Evolutionary conservation across 2,797 vertebrate species (phyloP).

Genomic region (Pachyuromys duprasi): DNA sequence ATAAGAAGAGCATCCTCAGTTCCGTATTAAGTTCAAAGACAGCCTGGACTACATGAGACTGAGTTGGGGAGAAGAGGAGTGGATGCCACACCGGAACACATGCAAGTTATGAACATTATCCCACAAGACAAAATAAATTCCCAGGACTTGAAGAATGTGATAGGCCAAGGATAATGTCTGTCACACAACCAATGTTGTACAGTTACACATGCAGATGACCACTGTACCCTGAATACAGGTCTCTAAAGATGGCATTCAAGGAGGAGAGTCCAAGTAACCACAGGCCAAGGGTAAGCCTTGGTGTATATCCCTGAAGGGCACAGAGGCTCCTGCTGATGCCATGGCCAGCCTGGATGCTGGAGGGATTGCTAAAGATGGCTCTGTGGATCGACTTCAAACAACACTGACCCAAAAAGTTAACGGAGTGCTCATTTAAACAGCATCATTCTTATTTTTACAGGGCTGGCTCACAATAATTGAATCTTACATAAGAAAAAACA

Average conservation of each 20-base stretch:
- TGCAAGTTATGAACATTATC: not conserved
- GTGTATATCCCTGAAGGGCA: too few relatives aligned
- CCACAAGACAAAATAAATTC: not conserved
- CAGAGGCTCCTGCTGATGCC: not conserved
- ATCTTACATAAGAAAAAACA: conserved; percentile 58
- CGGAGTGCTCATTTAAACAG: not conserved
- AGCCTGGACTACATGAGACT: not conserved
- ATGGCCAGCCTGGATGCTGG: not conserved
- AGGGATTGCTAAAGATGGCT: not conserved
- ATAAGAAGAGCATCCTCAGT: not conserved
- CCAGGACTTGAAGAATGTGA: not conserved
- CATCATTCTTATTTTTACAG: conserved; percentile 28
- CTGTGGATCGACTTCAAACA: not conserved
- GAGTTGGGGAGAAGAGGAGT: not conserved
- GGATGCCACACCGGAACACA: not conserved
- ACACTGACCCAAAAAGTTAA: conserved; percentile 22
- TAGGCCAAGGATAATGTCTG: accelerated
- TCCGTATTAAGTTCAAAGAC: not conserved
- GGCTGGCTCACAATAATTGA: conserved; percentile 42
- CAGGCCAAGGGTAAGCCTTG: not conserved
- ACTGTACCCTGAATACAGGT: accelerated
- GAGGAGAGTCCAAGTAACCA: not conserved
- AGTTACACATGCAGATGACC: accelerated
- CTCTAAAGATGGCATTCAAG: not conserved
- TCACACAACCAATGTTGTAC: accelerated